Evolutionary conservation across 2,797 vertebrate species (phyloP).

Genomic region (Masticophis lateralis): DNA sequence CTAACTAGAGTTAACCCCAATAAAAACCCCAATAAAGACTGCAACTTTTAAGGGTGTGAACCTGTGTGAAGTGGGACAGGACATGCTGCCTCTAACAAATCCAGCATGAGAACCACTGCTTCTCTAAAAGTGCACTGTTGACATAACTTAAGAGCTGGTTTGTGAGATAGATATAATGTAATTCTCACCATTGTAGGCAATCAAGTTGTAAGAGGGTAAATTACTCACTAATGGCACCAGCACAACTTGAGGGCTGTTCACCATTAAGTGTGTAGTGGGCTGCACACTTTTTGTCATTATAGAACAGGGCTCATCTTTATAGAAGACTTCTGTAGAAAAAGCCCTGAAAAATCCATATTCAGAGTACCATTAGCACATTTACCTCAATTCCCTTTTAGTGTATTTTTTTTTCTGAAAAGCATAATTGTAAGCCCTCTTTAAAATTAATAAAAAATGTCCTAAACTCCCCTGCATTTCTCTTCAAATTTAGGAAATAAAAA

Average conservation of each 20-base stretch:
- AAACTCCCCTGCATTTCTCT: background rate
- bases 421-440: background rate
- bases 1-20: too few relatives aligned
- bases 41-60: too few relatives aligned
- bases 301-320: background rate
- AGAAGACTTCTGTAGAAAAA: background rate
- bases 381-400: background rate
- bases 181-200: background rate
- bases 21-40: too few relatives aligned
- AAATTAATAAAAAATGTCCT: background rate
- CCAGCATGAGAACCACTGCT: background rate
- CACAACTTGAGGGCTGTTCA: background rate
- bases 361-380: background rate
- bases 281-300: background rate
- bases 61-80: too few relatives aligned
- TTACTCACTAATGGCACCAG: background rate
- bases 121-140: background rate
- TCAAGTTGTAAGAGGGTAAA: background rate
- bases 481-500: background rate
- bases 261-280: background rate
- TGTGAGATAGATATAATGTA: background rate
- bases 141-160: background rate
- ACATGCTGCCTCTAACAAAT: background rate
- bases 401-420: background rate
- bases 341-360: background rate